Percentiles rank a stretch among this genome's conserved stretches.
Conservation (phyloP, 2,888 invertebrate species). For the Sthenelais limicola region DNA sequence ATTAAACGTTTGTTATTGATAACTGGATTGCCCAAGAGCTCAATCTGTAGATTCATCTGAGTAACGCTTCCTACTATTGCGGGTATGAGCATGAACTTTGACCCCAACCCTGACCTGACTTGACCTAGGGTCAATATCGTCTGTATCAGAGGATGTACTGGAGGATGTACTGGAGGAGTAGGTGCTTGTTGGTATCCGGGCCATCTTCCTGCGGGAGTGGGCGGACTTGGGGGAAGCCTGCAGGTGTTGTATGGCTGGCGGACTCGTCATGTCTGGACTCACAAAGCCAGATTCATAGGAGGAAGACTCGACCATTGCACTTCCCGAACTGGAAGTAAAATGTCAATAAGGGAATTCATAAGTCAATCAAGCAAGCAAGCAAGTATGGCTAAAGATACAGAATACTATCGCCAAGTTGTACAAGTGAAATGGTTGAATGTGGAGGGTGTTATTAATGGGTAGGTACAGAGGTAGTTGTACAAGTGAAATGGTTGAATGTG, state of each 20-base stretch:
- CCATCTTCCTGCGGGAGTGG: slow-evolving; percentile 17
- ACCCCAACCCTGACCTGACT: slow-evolving; percentile 3
- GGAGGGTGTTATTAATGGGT: too few relatives aligned
- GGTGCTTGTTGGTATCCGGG: not conserved
- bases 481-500: not conserved
- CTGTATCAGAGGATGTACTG: not conserved
- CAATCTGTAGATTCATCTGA: too few relatives aligned
- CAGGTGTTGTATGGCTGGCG: slow-evolving; percentile 16
- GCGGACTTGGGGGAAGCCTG: not conserved
- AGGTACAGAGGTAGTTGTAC: not conserved
- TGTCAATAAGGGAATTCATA: not conserved
- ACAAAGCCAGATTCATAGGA: slow-evolving; percentile 24
- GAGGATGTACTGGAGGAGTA: not conserved
- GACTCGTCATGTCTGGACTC: slow-evolving; percentile 28
- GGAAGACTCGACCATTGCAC: not conserved
- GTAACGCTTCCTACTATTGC: too few relatives aligned
- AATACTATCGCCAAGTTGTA: too few relatives aligned
- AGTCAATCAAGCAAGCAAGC: too few relatives aligned
- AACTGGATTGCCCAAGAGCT: too few relatives aligned
- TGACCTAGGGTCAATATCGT: not conserved
- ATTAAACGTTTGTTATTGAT: too few relatives aligned
- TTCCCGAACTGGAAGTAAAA: slow-evolving; percentile 6
- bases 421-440: too few relatives aligned
- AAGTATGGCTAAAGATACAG: too few relatives aligned
- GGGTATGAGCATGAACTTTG: slow-evolving; percentile 1